Evolutionary conservation across 2,888 invertebrate genomes (phyloP).

Genomic region (Melikaiella ostensackeni): DNA sequence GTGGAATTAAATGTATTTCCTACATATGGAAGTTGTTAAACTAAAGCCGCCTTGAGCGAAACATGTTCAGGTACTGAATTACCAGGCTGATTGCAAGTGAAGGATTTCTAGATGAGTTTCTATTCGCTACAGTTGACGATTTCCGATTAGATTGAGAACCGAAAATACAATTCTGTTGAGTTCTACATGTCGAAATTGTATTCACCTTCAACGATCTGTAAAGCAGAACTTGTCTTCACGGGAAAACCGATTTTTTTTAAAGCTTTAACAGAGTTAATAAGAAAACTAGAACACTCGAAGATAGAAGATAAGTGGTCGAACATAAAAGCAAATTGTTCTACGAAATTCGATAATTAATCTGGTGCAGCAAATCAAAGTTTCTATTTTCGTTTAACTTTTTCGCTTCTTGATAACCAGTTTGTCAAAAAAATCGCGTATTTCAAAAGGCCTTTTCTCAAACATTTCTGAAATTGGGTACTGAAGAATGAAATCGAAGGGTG

Average conservation of each 20-base stretch:
- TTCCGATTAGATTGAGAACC: background rate
- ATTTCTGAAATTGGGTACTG: background rate
- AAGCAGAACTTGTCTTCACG: background rate
- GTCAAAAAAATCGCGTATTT: background rate
- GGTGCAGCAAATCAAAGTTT: background rate
- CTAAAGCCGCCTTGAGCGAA: background rate
- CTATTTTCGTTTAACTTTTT: background rate
- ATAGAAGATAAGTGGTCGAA: background rate
- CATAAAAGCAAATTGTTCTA: background rate
- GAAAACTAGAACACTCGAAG: background rate
- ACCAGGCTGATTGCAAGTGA: background rate
- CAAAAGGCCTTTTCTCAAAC: background rate
- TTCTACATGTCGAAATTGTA: background rate
- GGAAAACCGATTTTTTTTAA: background rate
- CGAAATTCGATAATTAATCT: background rate
- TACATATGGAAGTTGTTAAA: background rate
- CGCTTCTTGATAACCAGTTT: background rate
- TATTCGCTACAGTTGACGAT: background rate
- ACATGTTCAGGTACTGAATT: background rate
- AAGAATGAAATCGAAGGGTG: conserved; percentile 17
- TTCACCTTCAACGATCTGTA: background rate
- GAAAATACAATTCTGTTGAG: background rate
- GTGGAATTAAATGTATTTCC: accelerated
- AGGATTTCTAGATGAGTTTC: background rate
- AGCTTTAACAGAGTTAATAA: background rate